Conservation (phyloP, 2,113 vertebrate genomes). For the Loxodonta africana region DNA sequence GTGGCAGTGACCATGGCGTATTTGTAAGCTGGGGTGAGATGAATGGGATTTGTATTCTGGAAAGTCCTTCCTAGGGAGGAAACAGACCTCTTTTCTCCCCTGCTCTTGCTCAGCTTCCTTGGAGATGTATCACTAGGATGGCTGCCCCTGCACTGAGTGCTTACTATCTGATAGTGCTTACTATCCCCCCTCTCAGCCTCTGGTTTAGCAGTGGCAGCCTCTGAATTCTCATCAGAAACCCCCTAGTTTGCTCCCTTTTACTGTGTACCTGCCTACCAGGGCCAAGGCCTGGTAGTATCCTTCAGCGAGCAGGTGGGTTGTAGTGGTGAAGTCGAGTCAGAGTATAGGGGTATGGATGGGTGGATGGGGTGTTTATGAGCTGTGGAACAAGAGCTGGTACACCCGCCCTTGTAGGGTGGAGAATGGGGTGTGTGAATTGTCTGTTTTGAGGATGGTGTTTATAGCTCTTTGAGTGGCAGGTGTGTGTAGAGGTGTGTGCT, state of each 20-base stretch:
- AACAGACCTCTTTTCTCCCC: neutral
- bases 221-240: neutral
- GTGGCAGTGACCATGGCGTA: neutral
- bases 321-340: neutral
- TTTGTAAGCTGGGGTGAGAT: neutral
- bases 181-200: neutral
- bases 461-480: constrained; percentile 57
- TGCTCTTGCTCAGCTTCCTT: neutral
- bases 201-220: neutral
- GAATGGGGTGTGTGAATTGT: constrained; percentile 23
- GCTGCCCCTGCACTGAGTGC: neutral
- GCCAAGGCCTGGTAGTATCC: neutral
- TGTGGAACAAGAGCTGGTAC: neutral
- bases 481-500: constrained; percentile 49
- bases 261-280: neutral
- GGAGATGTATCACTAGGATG: neutral
- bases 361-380: neutral
- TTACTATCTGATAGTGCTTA: neutral
- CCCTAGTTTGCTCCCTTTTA: too few relatives aligned
- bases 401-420: neutral
- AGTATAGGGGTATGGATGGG: neutral
- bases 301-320: neutral
- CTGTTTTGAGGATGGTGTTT: constrained; percentile 14
- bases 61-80: neutral
- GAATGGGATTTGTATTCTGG: neutral